Evolutionary conservation across 1,140 invertebrate species (phyloP), one percentile per base, ranked within the genome.

Genomic region (Drosophila nasuta): DNA sequence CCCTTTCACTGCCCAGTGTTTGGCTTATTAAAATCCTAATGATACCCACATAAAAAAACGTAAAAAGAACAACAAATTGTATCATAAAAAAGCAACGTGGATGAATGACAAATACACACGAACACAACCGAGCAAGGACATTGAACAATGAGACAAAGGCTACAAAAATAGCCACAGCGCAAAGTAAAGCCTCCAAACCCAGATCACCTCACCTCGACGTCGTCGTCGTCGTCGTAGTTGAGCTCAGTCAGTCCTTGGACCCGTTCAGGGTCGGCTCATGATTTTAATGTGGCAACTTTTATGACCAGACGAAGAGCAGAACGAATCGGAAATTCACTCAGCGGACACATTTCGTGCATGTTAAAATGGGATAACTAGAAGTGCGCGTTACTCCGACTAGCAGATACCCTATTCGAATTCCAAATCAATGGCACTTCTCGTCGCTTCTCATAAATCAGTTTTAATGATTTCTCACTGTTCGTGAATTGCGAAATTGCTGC

Each of bases 21-120:
- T 73, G 83, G 83, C 83, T 87, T 87, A 87, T 87, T 87, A 87
- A 87, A 78, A 88, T 88, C 82, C 80, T 79, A 88, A 87, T 87
- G 80, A 80, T 80, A 74, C 68, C 69, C 56, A 71, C 66, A 87
- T 87, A 87, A 87, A 87, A 87, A 86, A 46, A 62, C 41, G 54
- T 38, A 63, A 51, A 75, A 75, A 79, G 73, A 74, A 74, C 66
- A 75, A 88, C 82, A 88, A 87, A 87, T 87, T 86, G 83, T 82
- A 88, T 88, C 83, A 69, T 86, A 88, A 86, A 86, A 82, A 30
- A 51, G 20, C 5, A 33, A 11, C 56, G 60, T 51, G 59, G 54
- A 41, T 62, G 77, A 85, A 86, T 86, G 82, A 68, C 75, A 86
- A 77, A 85, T 72, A 78, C 20, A 64, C 82, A 82, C 75, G 78